Evolutionary conservation across 2,888 invertebrate genomes (phyloP), one percentile per base, ranked within the genome.

Genomic region (Orthosia gracilis): DNA sequence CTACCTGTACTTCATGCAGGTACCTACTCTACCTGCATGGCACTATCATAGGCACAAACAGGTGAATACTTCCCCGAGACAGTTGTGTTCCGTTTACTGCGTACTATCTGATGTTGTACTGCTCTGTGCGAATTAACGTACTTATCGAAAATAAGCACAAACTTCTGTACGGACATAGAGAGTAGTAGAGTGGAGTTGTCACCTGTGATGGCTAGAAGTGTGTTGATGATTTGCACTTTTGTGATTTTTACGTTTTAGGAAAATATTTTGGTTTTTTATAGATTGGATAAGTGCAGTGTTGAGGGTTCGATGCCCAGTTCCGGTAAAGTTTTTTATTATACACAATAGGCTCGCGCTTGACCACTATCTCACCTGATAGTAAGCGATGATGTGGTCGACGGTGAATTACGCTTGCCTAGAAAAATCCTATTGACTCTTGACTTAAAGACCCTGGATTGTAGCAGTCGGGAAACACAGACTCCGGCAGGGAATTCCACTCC

Each of bases 31-130:
- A 40, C 40, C 4, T 40, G 40, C 40, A 40, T 15, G 40, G 12
- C 7, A 45, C 47, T 40, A 40, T 23, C 69, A 12, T 4, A 40
- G 47, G 40, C 21, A 13, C 9, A 21, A 58, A 61, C 73, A 80
- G 65, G 61, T 62, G 65, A 61, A 64, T 62, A 40, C n/a, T 47
- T 40, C 9, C 17, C 23, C 31, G 40, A 58, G 15, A 62, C 65
- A 57, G 31, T 50, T 64, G 18, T 7, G 49, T 49, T 26, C 40
- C 62, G 50, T 47, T 52, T 59, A 49, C 58, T 59, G 26, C 52
- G 26, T 55, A 54, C 57, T 73, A 21, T 40, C 26, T 57, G 23
- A 80, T 73, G 47, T 77, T 73, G 61, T 57, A 23, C 40, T n/a
- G n/a, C 15, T 26, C 58, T 59, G 50, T 13, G 50, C 31, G 12